Conservation (phyloP, 2,888 invertebrate species). For the Harpalus rubripes region DNA sequence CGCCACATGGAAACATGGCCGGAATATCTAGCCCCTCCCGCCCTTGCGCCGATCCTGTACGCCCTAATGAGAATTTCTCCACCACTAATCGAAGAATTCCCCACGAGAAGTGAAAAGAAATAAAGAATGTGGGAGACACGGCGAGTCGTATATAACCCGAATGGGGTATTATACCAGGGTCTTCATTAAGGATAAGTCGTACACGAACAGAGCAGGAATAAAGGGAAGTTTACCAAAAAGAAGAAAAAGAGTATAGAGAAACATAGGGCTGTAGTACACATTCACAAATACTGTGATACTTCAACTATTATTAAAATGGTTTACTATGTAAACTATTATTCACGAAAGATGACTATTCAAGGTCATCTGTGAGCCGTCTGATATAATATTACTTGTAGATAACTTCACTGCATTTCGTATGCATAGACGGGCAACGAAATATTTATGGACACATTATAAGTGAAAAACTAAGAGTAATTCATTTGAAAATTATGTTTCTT, state of each 20-base stretch:
- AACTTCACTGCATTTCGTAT: too few species aligned
- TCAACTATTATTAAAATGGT: too few species aligned
- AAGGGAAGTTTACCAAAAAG: background rate
- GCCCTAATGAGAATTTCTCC: slow-evolving; percentile 61
- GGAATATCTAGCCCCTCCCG: slow-evolving; percentile 46
- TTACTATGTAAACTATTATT: too few species aligned
- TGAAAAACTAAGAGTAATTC: too few species aligned
- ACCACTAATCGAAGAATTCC: slow-evolving; percentile 6
- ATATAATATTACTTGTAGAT: too few species aligned
- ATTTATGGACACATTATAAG: too few species aligned
- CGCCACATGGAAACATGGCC: background rate
- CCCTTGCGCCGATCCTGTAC: slow-evolving; percentile 23
- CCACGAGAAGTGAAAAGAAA: background rate
- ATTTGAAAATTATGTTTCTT: too few species aligned
- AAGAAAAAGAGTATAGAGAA: background rate
- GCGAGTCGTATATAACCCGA: background rate
- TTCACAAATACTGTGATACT: too few species aligned
- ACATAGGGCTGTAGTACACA: too few species aligned
- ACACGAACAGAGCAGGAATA: background rate
- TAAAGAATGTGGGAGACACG: slow-evolving; percentile 1
- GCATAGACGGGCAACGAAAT: too few species aligned
- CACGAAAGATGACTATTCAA: too few species aligned
- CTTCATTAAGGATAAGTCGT: slow-evolving; percentile 2
- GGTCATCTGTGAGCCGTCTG: too few species aligned
- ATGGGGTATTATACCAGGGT: background rate